Base-by-base conservation (phyloP, 2,113 vertebrate species). In the Callipepla squamata region DNA sequence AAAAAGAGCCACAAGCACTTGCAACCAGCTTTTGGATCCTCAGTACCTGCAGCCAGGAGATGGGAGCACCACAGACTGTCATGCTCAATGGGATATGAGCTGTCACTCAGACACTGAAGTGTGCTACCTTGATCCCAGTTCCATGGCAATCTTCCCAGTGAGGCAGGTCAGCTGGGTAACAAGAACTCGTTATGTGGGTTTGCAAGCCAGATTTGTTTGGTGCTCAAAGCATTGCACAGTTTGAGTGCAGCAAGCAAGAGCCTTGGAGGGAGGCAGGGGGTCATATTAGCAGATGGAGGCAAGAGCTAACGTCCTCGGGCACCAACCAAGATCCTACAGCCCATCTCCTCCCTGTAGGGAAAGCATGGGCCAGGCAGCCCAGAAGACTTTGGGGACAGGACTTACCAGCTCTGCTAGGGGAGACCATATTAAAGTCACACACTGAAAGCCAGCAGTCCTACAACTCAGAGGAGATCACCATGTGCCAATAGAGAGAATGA, bases 361-460 rank as follows among this genome's bases (percentile, higher is more conserved):
- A 57, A 42, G 18, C 11, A 3, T 0, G 0, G 85, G 44, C 5
- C 2, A 1, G 67, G 44, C 69, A 73, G 84, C 75, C 38, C 2
- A 22, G 63, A 25, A 21, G 32, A 25, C 40, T 55, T 72, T 3
- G 30, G 2, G 63, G 25, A 79, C 55, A 36, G 45, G 51, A 32
- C 11, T 12, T 1, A 1, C 5, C 47, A 47, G 28, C 3, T 1
- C 21, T 5, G 23, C 22, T 40, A 15, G 30, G 7, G 5, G 4
- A 48, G 40, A 21, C 30, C 17, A 3, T 10, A 9, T 18, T 32
- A 45, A 48, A 18, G 6, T 15, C 28, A 62, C 42, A 9, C 0
- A 28, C 36, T 20, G 9, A 38, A 65, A 81, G 30, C 10, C 20
- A 11, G 11, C 0, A 0, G 45, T 32, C 6, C 55, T 14, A 18